Conservation (phyloP, 2,888 invertebrate species). For the Saturnia japonica region DNA sequence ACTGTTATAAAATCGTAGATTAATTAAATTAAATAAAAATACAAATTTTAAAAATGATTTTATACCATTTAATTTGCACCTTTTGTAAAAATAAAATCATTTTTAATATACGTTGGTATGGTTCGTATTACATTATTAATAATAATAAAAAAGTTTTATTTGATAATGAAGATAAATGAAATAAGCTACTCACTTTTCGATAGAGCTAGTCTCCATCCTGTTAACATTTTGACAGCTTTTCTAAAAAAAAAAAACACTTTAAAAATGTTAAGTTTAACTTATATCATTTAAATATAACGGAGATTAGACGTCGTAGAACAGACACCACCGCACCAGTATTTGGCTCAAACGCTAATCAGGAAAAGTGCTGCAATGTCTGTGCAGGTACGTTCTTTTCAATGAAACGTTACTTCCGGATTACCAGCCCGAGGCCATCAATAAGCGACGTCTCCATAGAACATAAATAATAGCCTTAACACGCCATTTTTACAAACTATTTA, state of each 20-base stretch:
- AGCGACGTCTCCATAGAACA: conserved; percentile 19
- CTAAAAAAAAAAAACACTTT: conserved; percentile 47
- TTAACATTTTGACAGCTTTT: conserved; percentile 60
- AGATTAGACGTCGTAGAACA: neutral
- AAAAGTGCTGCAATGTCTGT: conserved; percentile 41
- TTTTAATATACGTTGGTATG: neutral
- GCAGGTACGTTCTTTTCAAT: conserved; percentile 44
- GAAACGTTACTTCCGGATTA: conserved; percentile 46
- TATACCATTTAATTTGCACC: neutral
- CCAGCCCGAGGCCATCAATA: conserved; percentile 37
- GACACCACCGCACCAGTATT: conserved; percentile 46
- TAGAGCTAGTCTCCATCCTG: conserved; percentile 69
- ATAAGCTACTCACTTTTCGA: conserved; percentile 69
- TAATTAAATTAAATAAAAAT: neutral
- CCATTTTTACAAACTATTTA: conserved; percentile 15
- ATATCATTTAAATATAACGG: conserved; percentile 21
- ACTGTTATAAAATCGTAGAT: neutral
- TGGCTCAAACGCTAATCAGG: conserved; percentile 51
- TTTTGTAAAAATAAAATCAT: neutral
- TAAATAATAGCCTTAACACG: conserved; percentile 11
- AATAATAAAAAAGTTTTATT: too few species aligned
- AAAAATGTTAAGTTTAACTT: conserved; percentile 20
- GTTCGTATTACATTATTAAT: too few species aligned
- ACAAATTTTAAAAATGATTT: neutral
- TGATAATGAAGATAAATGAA: neutral